phyloP scores from a whole-genome alignment of 2,797 vertebrate genomes.

The Tadarida brasiliensis region DNA sequence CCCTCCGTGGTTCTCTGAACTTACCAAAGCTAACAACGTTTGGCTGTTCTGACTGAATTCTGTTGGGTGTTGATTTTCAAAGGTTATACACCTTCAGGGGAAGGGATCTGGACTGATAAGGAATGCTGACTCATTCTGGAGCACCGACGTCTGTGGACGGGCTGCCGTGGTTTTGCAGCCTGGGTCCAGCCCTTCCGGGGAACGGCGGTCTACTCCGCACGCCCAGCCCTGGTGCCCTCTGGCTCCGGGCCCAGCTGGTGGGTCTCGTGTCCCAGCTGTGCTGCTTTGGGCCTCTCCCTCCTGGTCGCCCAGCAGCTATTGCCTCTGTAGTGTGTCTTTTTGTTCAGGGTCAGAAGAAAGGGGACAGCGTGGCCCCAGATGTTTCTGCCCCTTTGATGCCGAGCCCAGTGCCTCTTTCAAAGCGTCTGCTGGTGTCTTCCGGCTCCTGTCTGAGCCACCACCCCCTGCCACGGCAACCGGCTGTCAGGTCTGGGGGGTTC shows the following conservation, averaged over 20 bases:
- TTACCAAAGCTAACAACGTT: neutral
- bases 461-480: no score
- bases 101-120: no score
- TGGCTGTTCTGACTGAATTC: neutral
- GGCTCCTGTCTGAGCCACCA: fast-evolving
- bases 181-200: no score
- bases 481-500: no score
- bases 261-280: neutral
- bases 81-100: no score
- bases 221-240: fast-evolving
- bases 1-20: neutral
- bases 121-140: no score
- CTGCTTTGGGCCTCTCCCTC: neutral
- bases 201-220: no score
- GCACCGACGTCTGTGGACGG: no score
- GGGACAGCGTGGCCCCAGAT: neutral
- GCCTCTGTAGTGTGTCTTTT: neutral
- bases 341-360: neutral
- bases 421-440: neutral
- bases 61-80: no score
- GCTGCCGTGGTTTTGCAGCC: no score
- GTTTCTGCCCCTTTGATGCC: no score
- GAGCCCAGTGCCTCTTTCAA: neutral
- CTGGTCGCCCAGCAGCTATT: neutral
- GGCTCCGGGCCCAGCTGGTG: no score